Conservation (phyloP, 2,797 vertebrate species). For the Thunnus albacares region DNA sequence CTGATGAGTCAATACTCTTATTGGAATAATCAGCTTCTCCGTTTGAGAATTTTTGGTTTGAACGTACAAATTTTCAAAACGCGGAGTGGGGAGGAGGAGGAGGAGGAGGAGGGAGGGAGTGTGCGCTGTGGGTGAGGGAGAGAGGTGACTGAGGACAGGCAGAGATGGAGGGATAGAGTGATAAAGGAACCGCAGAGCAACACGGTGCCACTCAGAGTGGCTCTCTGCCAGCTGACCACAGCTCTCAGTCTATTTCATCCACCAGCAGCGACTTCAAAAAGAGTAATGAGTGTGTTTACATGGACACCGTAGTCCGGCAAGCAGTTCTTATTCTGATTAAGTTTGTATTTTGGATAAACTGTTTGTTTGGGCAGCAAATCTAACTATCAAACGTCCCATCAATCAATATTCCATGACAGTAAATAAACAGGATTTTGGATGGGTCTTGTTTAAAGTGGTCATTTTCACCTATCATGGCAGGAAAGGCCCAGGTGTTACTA, state of each 20-base stretch:
- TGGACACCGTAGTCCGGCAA: background rate
- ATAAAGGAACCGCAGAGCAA: slow-evolving; percentile 52
- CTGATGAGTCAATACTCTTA: slow-evolving; percentile 74
- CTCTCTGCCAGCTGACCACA: slow-evolving; percentile 61
- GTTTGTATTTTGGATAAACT: slow-evolving; percentile 25
- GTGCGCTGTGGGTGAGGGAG: background rate
- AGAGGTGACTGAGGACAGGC: slow-evolving; percentile 50
- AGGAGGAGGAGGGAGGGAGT: too few species aligned
- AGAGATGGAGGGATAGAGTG: slow-evolving; percentile 13
- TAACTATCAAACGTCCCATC: slow-evolving; percentile 22
- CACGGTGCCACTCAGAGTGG: slow-evolving; percentile 51
- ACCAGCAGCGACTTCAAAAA: slow-evolving; percentile 31
- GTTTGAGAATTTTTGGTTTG: slow-evolving; percentile 50
- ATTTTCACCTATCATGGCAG: too few species aligned
- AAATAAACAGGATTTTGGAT: slow-evolving; percentile 16
- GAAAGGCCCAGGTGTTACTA: too few species aligned
- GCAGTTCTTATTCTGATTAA: slow-evolving; percentile 18
- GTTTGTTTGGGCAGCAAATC: background rate
- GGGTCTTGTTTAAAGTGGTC: too few species aligned
- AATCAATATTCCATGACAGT: background rate
- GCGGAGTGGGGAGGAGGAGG: background rate
- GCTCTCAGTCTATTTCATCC: slow-evolving; percentile 58
- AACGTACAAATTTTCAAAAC: slow-evolving; percentile 21
- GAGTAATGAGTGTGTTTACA: slow-evolving; percentile 59
- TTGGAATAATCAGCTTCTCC: slow-evolving; percentile 74